These are phyloP conservation scores for Trypoxylus dichotomus DNA, from an alignment of 1,140 invertebrate genomes.

Conservation along the genomic window DNA sequence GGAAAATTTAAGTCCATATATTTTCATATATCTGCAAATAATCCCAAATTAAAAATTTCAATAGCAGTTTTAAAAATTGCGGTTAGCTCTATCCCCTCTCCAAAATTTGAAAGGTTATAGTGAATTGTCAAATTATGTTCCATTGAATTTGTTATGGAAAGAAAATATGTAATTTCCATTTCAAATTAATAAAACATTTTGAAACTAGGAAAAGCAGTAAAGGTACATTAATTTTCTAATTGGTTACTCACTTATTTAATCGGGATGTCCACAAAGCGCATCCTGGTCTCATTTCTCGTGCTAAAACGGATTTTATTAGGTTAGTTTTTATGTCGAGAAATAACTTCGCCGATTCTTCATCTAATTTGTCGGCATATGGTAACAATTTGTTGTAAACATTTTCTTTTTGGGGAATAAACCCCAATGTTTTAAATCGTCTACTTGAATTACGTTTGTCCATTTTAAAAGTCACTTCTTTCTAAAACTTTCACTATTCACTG, in stretches of 20 bases:
- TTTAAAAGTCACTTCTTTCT: slow-evolving; percentile 25
- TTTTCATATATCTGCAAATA: slow-evolving; percentile 70
- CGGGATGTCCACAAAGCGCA: slow-evolving; percentile 64
- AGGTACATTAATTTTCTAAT: slow-evolving; percentile 1
- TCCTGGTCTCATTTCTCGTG: slow-evolving; percentile 69
- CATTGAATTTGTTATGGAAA: background rate
- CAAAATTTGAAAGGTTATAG: background rate
- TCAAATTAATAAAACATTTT: background rate
- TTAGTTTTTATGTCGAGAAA: slow-evolving; percentile 70
- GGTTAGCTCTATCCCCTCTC: background rate
- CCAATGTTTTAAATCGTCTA: slow-evolving; percentile 42
- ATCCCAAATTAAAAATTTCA: background rate
- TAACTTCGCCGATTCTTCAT: slow-evolving; percentile 63
- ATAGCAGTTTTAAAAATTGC: slow-evolving; percentile 6
- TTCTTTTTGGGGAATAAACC: slow-evolving; percentile 63
- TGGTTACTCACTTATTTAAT: slow-evolving; percentile 62
- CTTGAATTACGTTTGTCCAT: slow-evolving; percentile 46
- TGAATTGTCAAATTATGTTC: slow-evolving; percentile 26
- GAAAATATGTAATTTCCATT: slow-evolving; percentile 25
- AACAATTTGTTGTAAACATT: slow-evolving; percentile 67
- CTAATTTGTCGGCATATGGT: slow-evolving; percentile 67
- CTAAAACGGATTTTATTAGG: slow-evolving; percentile 65
- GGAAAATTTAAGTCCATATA: slow-evolving; percentile 85
- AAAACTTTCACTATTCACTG: slow-evolving; percentile 12
- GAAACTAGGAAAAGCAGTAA: background rate